These are phyloP conservation scores for Microctonus brassicae DNA, from an alignment of 2,888 invertebrate genomes.

Conservation along the genomic window DNA sequence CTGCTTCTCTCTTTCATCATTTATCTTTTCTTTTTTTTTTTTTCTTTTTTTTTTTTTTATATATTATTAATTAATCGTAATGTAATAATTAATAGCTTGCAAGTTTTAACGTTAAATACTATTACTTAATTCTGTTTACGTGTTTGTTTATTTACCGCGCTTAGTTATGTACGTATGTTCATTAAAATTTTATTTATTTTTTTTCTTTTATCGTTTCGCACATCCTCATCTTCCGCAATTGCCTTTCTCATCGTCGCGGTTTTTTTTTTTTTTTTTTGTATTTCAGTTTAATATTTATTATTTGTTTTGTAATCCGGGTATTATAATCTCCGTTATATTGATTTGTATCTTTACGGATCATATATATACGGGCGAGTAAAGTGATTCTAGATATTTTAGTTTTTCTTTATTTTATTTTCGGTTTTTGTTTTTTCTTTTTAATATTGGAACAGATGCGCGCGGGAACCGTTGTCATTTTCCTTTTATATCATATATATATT, in stretches of 20 bases:
- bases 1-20: constrained; percentile 52
- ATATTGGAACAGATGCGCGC: constrained; percentile 43
- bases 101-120: constrained; percentile 69
- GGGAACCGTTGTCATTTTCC: constrained; percentile 33
- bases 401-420: no score
- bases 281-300: constrained; percentile 33
- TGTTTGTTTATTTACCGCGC: constrained; percentile 64
- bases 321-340: constrained; percentile 15
- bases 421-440: constrained; percentile 16
- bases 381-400: constrained; percentile 7
- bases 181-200: constrained; percentile 50
- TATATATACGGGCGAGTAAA: constrained; percentile 17
- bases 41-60: no score
- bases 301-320: constrained; percentile 43
- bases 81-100: constrained; percentile 68
- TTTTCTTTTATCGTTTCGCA: constrained; percentile 32
- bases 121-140: constrained; percentile 67
- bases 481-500: constrained; percentile 21
- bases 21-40: constrained; percentile 10
- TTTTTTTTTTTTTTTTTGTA: constrained; percentile 15
- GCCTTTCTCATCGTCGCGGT: constrained; percentile 26
- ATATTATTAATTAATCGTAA: constrained; percentile 66
- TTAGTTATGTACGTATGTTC: constrained; percentile 66
- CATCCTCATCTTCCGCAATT: constrained; percentile 38
- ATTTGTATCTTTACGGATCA: neutral